Conservation (phyloP, 1,140 invertebrate species). For the Akabosia matsudoensis region DNA sequence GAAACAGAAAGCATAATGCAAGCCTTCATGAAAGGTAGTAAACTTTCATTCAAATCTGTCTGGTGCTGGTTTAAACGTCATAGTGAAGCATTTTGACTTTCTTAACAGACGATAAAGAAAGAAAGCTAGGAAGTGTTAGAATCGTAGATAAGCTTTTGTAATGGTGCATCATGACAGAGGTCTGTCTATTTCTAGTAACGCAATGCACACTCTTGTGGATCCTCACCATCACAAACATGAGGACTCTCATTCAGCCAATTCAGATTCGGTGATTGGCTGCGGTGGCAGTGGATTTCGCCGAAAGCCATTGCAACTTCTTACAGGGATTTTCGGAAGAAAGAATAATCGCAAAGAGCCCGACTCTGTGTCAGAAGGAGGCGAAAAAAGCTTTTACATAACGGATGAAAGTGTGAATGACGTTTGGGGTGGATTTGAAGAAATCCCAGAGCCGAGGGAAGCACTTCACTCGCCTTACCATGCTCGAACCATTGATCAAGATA, state of each 20-base stretch:
- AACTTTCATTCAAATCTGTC: no score
- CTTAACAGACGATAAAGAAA: no score
- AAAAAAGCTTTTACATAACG: not conserved
- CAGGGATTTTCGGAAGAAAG: constrained; percentile 43
- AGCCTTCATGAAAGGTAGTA: no score
- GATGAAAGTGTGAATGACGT: constrained; percentile 38
- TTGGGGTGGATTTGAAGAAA: constrained; percentile 30
- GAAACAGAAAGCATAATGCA: no score
- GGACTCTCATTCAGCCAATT: constrained; percentile 15
- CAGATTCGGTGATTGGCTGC: constrained; percentile 12
- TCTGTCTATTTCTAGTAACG: constrained; percentile 13
- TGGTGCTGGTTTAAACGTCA: no score
- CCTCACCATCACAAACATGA: constrained; percentile 11
- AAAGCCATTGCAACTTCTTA: constrained; percentile 44
- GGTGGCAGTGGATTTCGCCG: constrained; percentile 26
- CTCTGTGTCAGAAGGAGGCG: not conserved
- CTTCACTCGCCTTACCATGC: constrained; percentile 47
- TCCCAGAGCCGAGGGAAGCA: constrained; percentile 42
- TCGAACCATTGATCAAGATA: constrained; percentile 45
- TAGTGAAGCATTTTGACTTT: no score
- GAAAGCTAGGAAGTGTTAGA: no score
- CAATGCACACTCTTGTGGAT: not conserved
- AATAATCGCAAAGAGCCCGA: constrained; percentile 24
- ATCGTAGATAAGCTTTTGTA: no score
- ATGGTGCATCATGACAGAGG: no score